Evolutionary conservation across 2,888 invertebrate genomes (phyloP), one percentile per base, ranked within the genome.

Genomic region (Linnaemya tessellans): DNA sequence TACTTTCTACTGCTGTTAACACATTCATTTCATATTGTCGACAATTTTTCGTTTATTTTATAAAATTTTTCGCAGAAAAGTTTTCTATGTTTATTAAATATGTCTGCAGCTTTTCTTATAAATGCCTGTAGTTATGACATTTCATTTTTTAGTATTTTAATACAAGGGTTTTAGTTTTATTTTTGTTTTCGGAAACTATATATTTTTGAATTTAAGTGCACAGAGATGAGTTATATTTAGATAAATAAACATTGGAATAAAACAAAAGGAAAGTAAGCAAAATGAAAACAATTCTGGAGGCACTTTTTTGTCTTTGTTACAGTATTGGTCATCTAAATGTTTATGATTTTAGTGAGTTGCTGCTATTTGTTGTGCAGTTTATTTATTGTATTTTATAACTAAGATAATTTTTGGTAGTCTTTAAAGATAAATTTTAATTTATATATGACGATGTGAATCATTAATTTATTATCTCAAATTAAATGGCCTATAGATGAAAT

Each of bases 201-300:
- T 11, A 13, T 13, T 7, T 58, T 56, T 56, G 25, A 15, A 49
- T 51, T 20, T 51, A 20, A 51, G 2, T 20, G 10, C 20, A 20
- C 10, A 54, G 18, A 11, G 22, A 22, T 13, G 18, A 54, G 20
- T 13, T 13, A 54, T 54, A 30, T 49, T 49, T 51, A 35, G 30
- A 38, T 38, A 70, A 41, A 56, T 43, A 58, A 46, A 71, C 1
- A n/a, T 18, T 18, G 9, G 0, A 9, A 46, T 30, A 18, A 51
- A 51, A 20, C 5, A 9, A 43, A n/a, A 71, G 11, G 43, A 11
- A 56, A n/a, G 30, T 8, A 65, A n/a, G n/a, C n/a, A n/a, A n/a
- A 56, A 65, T 30, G 41, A 58, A 67, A 67, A 67, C 67, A 58
- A 35, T 67, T 35, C 77, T 77, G 35, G 11, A 46, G 46, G 75